Percentiles rank a stretch among this genome's conserved stretches.
These are phyloP conservation scores for Phymatocera aterrima DNA, from an alignment of 2,888 invertebrate genomes.

Conservation along the genomic window DNA sequence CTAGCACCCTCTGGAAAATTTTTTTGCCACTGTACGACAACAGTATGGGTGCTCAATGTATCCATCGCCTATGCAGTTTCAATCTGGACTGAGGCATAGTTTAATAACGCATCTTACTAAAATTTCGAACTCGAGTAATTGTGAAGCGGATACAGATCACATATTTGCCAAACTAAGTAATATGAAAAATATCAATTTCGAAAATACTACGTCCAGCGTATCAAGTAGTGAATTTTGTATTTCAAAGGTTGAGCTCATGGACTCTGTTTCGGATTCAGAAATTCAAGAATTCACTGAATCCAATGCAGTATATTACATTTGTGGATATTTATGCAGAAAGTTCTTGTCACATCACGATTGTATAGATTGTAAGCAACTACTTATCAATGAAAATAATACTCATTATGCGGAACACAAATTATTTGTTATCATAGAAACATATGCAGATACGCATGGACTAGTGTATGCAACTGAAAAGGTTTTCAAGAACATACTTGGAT, in stretches of 20 bases:
- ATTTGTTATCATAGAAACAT: conserved; percentile 3
- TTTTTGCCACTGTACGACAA: conserved; percentile 9
- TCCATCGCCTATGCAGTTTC: conserved; percentile 5
- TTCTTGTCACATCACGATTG: background rate
- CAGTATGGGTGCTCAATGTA: conserved; percentile 25
- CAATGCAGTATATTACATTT: conserved; percentile 21
- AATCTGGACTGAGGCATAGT: background rate
- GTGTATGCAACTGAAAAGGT: conserved; percentile 3
- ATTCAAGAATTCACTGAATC: conserved; percentile 24
- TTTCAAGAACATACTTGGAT: conserved; percentile 10
- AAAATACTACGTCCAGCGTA: background rate
- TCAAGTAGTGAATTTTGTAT: conserved; percentile 2
- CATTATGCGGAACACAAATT: background rate
- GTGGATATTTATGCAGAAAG: conserved; percentile 20
- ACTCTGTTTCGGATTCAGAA: background rate
- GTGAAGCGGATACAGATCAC: background rate
- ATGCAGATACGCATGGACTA: conserved; percentile 11
- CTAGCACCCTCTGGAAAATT: conserved; percentile 1
- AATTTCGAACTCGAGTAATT: background rate
- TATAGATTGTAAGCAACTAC: background rate
- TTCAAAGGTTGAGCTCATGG: background rate
- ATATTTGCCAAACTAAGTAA: conserved; percentile 1
- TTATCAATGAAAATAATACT: background rate
- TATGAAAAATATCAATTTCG: background rate
- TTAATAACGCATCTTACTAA: background rate